Evolutionary conservation across 2,888 invertebrate genomes (phyloP), one percentile per base, ranked within the genome.

Genomic region (Leptarthrus brevirostris): DNA sequence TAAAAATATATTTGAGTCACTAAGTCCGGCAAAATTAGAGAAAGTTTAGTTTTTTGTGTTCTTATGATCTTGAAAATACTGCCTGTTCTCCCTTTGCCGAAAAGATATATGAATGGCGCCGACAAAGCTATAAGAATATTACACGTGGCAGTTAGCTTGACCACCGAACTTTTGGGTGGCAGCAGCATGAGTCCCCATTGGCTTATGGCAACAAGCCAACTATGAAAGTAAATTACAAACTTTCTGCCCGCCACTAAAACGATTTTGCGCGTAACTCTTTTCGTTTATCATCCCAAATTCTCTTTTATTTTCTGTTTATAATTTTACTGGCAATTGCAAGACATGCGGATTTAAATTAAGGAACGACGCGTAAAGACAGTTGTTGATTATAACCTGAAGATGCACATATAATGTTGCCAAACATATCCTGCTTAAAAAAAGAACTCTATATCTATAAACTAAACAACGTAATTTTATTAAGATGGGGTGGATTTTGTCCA

Each of bases 41-140:
- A 12, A 12, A 2, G n/a, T 1, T n/a, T 40, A 1, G 1, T 40
- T 40, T 40, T 40, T 40, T 40, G 8, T n/a, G 3, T 12, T n/a
- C 8, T 8, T 6, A 6, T 26, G 56, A 56, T 56, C 56, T 56
- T 56, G 56, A 56, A 56, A 56, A 30, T 30, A 5, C 30, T 3
- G 30, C n/a, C 30, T 30, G 4, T 40, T 6, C 16, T 30, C 20
- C 10, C 24, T 20, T 14, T 26, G 12, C 8, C 22, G 22, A 18
- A 53, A 30, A 54, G 14, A 6, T 56, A 3, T 56, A 14, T 34
- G 12, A 12, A 6, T 30, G 14, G 30, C 56, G 10, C 14, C 56
- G n/a, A 3, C 22, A 54, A 54, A 12, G n/a, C 54, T 24, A 54
- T 56, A 56, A 56, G n/a, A 26, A n/a, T 8, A 12, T 56, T 56